phyloP scores from a whole-genome alignment of 2,888 invertebrate species.

The Empis livida region DNA sequence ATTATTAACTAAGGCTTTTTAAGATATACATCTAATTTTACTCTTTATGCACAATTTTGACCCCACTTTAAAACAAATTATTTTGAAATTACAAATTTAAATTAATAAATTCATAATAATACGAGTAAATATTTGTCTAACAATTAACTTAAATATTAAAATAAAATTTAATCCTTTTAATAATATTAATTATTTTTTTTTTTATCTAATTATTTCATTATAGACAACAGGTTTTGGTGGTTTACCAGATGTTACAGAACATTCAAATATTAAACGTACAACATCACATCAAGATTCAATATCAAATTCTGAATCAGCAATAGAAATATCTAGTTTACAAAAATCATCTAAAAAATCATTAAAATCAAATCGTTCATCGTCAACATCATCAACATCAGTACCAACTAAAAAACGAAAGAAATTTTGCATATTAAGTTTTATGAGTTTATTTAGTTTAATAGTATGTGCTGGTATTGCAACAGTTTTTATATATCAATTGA shows the following conservation, averaged over 20 bases:
- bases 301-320: slow-evolving; percentile 12
- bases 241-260: slow-evolving; percentile 35
- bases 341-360: slow-evolving; percentile 28
- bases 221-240: slow-evolving; percentile 37
- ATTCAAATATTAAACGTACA: slow-evolving; percentile 33
- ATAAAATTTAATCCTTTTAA: no score
- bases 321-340: slow-evolving; percentile 33
- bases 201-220: no score
- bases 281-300: slow-evolving; percentile 34
- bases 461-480: slow-evolving; percentile 27
- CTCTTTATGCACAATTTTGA: no score
- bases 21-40: no score
- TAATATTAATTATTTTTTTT: slow-evolving; percentile 1
- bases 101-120: no score
- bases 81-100: no score
- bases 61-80: no score
- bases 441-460: slow-evolving; percentile 27
- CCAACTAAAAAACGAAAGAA: slow-evolving; percentile 5
- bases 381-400: slow-evolving; percentile 12
- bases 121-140: no score
- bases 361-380: slow-evolving; percentile 18
- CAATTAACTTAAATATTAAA: no score
- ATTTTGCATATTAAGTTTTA: slow-evolving; percentile 30
- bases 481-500: slow-evolving; percentile 31
- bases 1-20: no score